Evolutionary conservation across 2,113 vertebrate species (phyloP).

Genomic region (Haemorhous mexicanus): DNA sequence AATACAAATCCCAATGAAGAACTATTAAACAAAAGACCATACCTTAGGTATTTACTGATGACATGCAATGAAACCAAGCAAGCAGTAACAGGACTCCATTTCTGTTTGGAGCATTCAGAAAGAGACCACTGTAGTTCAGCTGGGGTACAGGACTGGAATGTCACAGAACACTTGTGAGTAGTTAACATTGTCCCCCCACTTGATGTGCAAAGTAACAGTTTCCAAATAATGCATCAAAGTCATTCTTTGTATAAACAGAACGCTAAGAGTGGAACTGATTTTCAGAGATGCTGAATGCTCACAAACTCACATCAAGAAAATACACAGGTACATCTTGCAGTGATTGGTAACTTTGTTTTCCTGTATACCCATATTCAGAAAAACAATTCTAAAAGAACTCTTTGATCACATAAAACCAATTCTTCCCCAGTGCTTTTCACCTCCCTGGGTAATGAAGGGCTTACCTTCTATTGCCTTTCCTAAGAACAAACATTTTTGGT

Average conservation of each 20-base stretch:
- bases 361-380: background rate
- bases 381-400: background rate
- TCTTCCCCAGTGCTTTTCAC: background rate
- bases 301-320: background rate
- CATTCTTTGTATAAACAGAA: background rate
- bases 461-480: background rate
- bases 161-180: background rate
- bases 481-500: background rate
- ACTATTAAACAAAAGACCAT: background rate
- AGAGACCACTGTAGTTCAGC: background rate
- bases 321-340: background rate
- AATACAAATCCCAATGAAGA: background rate
- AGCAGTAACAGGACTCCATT: background rate
- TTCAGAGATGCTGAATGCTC: background rate
- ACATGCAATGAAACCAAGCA: constrained; percentile 22
- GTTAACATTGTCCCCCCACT: background rate
- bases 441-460: background rate
- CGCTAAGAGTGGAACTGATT: background rate
- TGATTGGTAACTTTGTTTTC: background rate
- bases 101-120: background rate
- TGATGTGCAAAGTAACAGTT: background rate
- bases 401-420: background rate
- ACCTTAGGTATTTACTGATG: background rate
- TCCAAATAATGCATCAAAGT: background rate
- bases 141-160: background rate